Evolutionary conservation across 2,113 vertebrate genomes (phyloP).

Genomic region (Addax nasomaculatus): DNA sequence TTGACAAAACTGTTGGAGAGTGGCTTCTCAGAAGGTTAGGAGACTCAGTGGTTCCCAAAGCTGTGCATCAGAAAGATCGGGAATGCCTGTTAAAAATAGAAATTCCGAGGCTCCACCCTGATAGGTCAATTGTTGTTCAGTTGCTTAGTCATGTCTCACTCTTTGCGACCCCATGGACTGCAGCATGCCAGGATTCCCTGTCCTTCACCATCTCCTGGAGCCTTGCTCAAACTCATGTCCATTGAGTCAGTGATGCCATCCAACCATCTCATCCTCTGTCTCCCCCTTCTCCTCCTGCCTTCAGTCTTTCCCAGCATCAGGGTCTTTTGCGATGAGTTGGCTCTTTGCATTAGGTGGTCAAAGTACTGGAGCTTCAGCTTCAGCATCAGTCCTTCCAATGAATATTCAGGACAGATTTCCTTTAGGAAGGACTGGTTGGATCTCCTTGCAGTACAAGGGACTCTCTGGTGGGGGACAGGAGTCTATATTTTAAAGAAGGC

Average conservation of each 20-base stretch:
- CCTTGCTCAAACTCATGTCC: background rate
- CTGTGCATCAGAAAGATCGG: background rate
- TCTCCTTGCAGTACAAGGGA: background rate
- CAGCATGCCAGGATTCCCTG: background rate
- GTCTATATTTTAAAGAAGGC: background rate
- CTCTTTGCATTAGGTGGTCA: background rate
- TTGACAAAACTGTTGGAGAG: background rate
- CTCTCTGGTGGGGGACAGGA: background rate
- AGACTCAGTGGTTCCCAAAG: background rate
- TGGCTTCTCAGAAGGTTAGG: accelerated
- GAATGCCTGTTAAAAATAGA: background rate
- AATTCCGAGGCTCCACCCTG: background rate
- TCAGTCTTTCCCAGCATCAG: background rate
- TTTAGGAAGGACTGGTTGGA: background rate
- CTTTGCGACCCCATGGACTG: background rate
- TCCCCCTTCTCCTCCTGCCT: background rate
- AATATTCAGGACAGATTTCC: background rate
- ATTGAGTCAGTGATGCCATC: background rate
- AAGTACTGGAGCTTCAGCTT: background rate
- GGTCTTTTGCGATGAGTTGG: background rate
- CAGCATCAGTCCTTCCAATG: background rate
- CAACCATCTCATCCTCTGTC: background rate
- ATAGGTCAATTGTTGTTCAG: too few species aligned
- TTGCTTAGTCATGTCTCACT: accelerated
- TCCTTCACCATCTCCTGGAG: background rate